Conservation (phyloP, 1,140 invertebrate genomes). For the Drosophila novamexicana region DNA sequence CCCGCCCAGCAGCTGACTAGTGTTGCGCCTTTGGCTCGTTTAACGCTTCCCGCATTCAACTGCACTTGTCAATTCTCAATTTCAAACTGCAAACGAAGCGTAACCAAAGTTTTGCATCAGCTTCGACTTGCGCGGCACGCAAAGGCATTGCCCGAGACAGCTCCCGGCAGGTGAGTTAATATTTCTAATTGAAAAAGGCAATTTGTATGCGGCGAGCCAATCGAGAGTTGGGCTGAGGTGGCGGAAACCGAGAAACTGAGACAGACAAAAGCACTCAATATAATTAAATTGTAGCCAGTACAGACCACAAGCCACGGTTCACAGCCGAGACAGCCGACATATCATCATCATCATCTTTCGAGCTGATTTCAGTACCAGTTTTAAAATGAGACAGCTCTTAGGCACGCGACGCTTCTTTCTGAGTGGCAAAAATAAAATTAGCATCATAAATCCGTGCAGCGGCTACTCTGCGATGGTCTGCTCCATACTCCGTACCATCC, state of each 20-base stretch:
- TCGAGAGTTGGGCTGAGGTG: slow-evolving; percentile 24
- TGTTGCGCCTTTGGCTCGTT: slow-evolving; percentile 1
- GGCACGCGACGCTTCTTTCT: slow-evolving; percentile 47
- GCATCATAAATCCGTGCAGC: slow-evolving; percentile 51
- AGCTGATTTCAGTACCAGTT: slow-evolving; percentile 39
- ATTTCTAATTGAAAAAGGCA: slow-evolving; percentile 81
- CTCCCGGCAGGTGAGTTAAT: slow-evolving; percentile 61
- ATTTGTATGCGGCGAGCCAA: slow-evolving; percentile 75
- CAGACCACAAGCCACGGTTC: slow-evolving; percentile 14
- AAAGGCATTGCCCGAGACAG: slow-evolving; percentile 20
- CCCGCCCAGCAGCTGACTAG: slow-evolving; percentile 6
- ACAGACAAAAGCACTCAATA: slow-evolving; percentile 78
- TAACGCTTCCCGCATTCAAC: background rate
- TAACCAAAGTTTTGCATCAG: slow-evolving; percentile 66
- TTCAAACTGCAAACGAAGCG: slow-evolving; percentile 46
- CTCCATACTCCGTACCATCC: background rate
- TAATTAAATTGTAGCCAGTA: slow-evolving; percentile 71
- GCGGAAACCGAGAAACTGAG: slow-evolving; percentile 11
- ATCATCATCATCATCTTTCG: slow-evolving; percentile 11
- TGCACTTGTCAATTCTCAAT: slow-evolving; percentile 43
- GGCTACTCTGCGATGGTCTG: slow-evolving; percentile 1
- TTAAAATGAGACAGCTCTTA: slow-evolving; percentile 56
- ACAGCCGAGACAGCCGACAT: background rate
- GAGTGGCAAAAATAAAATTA: slow-evolving; percentile 57
- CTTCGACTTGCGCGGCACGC: slow-evolving; percentile 37